Evolutionary conservation across 2,888 invertebrate species (phyloP), one percentile per base, ranked within the genome.

Genomic region (Pollenia angustigena): DNA sequence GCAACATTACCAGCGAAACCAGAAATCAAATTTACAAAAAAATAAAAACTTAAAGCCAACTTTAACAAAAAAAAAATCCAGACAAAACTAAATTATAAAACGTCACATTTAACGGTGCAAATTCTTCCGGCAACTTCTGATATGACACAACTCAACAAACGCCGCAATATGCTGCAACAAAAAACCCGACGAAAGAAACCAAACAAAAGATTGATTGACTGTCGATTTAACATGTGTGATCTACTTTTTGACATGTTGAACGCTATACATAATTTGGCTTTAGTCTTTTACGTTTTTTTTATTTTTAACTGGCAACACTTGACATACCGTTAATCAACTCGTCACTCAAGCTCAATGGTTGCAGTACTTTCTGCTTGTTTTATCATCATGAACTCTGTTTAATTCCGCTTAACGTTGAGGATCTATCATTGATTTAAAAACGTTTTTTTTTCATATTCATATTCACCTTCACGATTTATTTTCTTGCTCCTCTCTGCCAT

Each of bases 51-150:
- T 50, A 23, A 44, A 68, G 42, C 18, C 52, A 48, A 80, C 74
- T 54, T 60, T 44, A 76, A 66, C 52, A 40, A 68, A 12, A 68
- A 52, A 71, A 64, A 78, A 60, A 54, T 18, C 4, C 60, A 60
- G 46, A 42, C 69, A 75, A 78, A 81, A 54, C 42, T 58, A 66
- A 79, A 71, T 72, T 64, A 66, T 72, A 84, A 79, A 82, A 82
- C 78, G 66, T 79, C 78, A 78, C 83, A 78, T 78, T 50, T 66
- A 79, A 79, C 68, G 54, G 72, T 76, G 64, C 72, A 62, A 76
- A 84, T 78, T 84, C 81, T 87, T 87, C 87, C 87, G 87, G 81
- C 87, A 87, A 72, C 46, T 71, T 66, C 72, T 75, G 62, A n/a
- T 66, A 48, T 52, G 69, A 75, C 50, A 58, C 50, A 18, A 62